Conservation (phyloP, 2,888 invertebrate genomes). For the Sinelater perroti region DNA sequence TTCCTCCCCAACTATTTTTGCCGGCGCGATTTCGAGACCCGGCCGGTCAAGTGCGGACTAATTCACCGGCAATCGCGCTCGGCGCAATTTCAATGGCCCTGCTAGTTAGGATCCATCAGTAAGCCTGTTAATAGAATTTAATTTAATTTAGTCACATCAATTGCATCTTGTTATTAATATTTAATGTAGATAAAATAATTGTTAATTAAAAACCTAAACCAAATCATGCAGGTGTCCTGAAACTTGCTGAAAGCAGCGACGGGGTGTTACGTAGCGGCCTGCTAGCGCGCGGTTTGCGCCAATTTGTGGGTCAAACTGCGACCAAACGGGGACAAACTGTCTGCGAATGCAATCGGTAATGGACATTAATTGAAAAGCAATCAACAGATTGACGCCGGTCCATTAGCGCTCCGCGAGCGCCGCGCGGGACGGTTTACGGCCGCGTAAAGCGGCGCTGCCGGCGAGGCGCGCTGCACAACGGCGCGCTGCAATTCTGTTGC, state of each 20-base stretch:
- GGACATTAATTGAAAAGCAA: constrained; percentile 25
- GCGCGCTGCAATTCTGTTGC: constrained; percentile 24
- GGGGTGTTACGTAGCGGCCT: no score
- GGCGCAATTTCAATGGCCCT: no score
- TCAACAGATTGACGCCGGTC: constrained; percentile 20
- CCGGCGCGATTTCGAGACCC: constrained; percentile 31
- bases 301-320: background rate
- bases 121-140: no score
- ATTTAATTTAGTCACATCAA: no score
- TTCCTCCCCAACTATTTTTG: constrained; percentile 39
- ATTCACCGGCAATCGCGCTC: constrained; percentile 12
- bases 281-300: constrained; percentile 10
- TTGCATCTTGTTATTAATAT: no score
- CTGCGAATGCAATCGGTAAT: constrained; percentile 16
- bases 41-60: constrained; percentile 26
- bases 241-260: no score
- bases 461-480: background rate
- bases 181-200: no score
- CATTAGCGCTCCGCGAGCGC: constrained; percentile 7
- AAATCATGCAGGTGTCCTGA: no score
- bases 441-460: no score
- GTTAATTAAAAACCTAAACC: no score
- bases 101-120: no score
- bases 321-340: background rate
- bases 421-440: background rate